Evolutionary conservation across 2,888 invertebrate species (phyloP).

Genomic region (Pterobdella sp.): DNA sequence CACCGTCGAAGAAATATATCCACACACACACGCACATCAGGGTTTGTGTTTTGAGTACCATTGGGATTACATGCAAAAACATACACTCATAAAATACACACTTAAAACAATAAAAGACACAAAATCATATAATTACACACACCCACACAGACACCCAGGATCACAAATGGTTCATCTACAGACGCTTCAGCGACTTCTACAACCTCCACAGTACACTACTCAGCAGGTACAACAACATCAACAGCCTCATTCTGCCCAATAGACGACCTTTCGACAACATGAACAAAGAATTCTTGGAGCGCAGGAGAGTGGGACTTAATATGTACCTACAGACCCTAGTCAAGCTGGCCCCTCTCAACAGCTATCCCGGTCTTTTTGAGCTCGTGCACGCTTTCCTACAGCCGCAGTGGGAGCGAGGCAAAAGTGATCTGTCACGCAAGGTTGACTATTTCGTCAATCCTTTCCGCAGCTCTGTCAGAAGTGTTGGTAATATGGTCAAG

Average conservation of each 20-base stretch:
- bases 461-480: slow-evolving; percentile 71
- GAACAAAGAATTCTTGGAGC: slow-evolving; percentile 69
- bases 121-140: slow-evolving; percentile 55
- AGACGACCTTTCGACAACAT: slow-evolving; percentile 91
- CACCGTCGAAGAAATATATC: slow-evolving; percentile 63
- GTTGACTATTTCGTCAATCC: slow-evolving; percentile 67
- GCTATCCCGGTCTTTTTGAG: slow-evolving; percentile 60
- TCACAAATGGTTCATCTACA: slow-evolving; percentile 81
- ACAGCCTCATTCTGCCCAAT: slow-evolving; percentile 67
- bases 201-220: slow-evolving; percentile 75
- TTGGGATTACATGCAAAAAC: too few species aligned
- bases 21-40: neutral
- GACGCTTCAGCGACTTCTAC: slow-evolving; percentile 87
- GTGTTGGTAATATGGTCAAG: slow-evolving; percentile 66
- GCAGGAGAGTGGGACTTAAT: slow-evolving; percentile 67
- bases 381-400: slow-evolving; percentile 61
- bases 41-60: too few species aligned
- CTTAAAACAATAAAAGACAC: too few species aligned
- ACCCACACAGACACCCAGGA: slow-evolving; percentile 42
- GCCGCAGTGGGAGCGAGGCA: slow-evolving; percentile 63
- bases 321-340: slow-evolving; percentile 67
- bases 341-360: slow-evolving; percentile 57
- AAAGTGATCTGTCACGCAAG: slow-evolving; percentile 50
- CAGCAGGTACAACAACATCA: slow-evolving; percentile 62
- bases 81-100: too few species aligned